Evolutionary conservation across 2,113 vertebrate genomes (phyloP).

Genomic region (Tylochromis polylepis): DNA sequence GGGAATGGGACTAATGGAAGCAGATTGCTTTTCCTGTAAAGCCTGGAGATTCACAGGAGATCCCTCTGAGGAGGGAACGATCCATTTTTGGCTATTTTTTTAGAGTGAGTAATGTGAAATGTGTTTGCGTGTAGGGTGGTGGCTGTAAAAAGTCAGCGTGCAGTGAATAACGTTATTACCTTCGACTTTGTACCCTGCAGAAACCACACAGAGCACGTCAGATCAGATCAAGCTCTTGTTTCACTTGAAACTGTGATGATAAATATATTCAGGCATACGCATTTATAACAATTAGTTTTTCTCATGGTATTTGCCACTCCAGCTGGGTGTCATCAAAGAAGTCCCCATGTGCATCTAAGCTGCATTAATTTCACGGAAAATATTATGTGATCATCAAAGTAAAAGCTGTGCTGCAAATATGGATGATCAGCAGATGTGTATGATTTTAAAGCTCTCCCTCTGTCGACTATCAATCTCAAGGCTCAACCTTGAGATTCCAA

Average conservation of each 20-base stretch:
- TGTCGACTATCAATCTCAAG: fast-evolving
- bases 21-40: background rate
- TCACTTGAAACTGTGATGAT: background rate
- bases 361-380: background rate
- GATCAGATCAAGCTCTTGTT: background rate
- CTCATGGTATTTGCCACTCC: background rate
- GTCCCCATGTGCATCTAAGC: background rate
- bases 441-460: fast-evolving
- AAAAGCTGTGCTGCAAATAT: fast-evolving
- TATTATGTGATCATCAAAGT: background rate
- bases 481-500: background rate
- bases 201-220: background rate
- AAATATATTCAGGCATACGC: background rate
- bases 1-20: background rate
- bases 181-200: background rate
- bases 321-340: background rate
- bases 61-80: background rate
- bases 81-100: constrained; percentile 24
- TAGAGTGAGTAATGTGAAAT: background rate
- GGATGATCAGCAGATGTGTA: background rate
- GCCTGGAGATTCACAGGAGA: background rate
- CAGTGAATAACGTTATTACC: background rate
- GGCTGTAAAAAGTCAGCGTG: background rate
- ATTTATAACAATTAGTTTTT: background rate
- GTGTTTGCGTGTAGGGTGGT: background rate